These are phyloP conservation scores for Sinhomidia bicolor DNA, from an alignment of 2,888 invertebrate species.

Conservation along the genomic window DNA sequence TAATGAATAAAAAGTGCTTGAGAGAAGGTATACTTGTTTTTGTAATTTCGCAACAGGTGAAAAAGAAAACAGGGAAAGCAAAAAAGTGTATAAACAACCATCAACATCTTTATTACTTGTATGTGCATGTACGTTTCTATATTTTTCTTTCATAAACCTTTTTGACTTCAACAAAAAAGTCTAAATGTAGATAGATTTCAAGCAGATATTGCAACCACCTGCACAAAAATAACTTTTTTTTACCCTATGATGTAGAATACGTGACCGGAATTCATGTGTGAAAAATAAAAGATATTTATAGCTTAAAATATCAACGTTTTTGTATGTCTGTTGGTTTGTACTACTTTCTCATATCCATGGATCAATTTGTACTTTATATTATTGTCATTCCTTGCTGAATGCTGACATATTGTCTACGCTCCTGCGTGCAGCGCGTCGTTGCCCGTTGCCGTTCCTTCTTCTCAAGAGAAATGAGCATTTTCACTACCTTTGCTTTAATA, in stretches of 20 bases:
- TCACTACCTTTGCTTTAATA: neutral
- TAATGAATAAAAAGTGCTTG: neutral
- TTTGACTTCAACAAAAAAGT: neutral
- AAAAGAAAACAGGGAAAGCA: constrained; percentile 17
- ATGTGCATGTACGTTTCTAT: neutral
- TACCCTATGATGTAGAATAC: neutral
- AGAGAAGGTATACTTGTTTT: neutral
- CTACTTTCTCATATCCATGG: neutral
- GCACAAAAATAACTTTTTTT: constrained; percentile 3
- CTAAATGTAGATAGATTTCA: neutral
- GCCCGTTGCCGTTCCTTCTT: neutral
- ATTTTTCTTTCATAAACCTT: neutral
- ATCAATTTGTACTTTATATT: constrained; percentile 21
- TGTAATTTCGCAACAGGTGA: constrained; percentile 50
- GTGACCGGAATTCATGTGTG: constrained; percentile 30
- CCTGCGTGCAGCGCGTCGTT: neutral
- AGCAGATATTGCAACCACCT: neutral
- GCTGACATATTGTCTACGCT: neutral
- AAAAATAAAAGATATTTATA: constrained; percentile 9
- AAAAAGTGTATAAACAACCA: neutral
- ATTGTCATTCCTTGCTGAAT: neutral
- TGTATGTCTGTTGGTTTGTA: neutral
- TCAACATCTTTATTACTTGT: neutral
- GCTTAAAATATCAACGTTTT: neutral
- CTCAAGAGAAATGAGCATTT: neutral